These are phyloP conservation scores for Meleagris gallopavo DNA, from an alignment of 2,113 vertebrate species.

Conservation along the genomic window DNA sequence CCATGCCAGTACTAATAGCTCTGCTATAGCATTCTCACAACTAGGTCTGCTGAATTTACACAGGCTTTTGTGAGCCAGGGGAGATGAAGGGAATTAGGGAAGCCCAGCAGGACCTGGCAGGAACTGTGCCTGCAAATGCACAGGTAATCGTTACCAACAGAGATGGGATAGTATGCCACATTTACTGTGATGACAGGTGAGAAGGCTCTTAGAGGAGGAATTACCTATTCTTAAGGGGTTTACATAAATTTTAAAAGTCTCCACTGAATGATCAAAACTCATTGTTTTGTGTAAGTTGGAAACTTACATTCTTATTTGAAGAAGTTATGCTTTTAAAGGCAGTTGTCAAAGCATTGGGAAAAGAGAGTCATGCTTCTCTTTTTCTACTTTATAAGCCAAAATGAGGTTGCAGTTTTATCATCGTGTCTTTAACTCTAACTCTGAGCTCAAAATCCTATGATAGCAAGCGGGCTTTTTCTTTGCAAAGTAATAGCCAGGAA, in stretches of 20 bases:
- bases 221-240: not conserved
- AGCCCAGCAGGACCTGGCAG: conserved; percentile 30
- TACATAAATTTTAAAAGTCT: not conserved
- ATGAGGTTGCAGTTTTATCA: not conserved
- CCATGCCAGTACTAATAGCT: not conserved
- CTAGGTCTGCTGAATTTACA: not conserved
- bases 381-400: not conserved
- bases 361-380: not conserved
- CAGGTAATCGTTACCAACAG: not conserved
- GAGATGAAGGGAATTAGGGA: conserved; percentile 35
- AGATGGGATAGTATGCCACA: not conserved
- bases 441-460: not conserved
- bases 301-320: not conserved
- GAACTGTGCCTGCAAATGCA: not conserved
- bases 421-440: not conserved
- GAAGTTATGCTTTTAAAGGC: not conserved
- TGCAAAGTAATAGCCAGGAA: not conserved
- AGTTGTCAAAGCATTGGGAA: not conserved
- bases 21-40: not conserved
- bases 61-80: not conserved
- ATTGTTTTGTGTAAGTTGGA: not conserved
- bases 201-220: conserved; percentile 5
- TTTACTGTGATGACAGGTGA: not conserved
- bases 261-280: not conserved
- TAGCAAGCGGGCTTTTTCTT: not conserved